These are phyloP conservation scores for Bombus superbus DNA, from an alignment of 1,140 invertebrate species.

Conservation along the genomic window DNA sequence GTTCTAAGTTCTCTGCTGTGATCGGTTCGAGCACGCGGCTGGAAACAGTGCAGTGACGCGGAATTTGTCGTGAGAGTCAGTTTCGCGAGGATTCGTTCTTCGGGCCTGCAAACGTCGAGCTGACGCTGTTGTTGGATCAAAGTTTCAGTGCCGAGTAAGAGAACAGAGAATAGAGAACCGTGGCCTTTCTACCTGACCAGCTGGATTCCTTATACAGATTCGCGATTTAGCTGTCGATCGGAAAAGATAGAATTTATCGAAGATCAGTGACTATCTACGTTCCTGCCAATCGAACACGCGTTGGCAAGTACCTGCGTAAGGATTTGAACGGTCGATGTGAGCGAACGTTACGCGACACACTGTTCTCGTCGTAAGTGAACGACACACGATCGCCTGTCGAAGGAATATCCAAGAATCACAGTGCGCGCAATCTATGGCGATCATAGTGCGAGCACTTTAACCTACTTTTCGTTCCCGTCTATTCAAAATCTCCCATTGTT, in stretches of 20 bases:
- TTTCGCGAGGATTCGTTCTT: background rate
- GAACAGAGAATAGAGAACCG: background rate
- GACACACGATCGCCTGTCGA: background rate
- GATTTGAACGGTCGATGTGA: background rate
- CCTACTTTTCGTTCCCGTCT: conserved; percentile 14
- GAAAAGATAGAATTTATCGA: background rate
- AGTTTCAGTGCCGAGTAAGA: background rate
- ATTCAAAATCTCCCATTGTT: conserved; percentile 34
- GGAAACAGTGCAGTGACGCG: conserved; percentile 20
- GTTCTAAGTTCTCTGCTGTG: background rate
- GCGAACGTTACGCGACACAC: background rate
- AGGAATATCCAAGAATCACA: background rate
- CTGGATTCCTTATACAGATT: background rate
- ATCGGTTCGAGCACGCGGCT: background rate
- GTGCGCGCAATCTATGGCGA: background rate
- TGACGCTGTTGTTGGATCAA: background rate
- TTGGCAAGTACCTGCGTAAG: background rate
- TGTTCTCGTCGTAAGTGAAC: no score
- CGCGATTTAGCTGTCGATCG: no score
- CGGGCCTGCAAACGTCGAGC: background rate
- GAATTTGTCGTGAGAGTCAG: background rate
- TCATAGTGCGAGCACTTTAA: conserved; percentile 36
- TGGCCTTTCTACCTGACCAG: background rate
- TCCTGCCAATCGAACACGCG: no score
- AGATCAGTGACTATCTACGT: background rate